Percentiles rank a stretch among this genome's conserved stretches.
Conservation (phyloP, 2,113 vertebrate genomes). For the Corythoichthys haematopterus region DNA sequence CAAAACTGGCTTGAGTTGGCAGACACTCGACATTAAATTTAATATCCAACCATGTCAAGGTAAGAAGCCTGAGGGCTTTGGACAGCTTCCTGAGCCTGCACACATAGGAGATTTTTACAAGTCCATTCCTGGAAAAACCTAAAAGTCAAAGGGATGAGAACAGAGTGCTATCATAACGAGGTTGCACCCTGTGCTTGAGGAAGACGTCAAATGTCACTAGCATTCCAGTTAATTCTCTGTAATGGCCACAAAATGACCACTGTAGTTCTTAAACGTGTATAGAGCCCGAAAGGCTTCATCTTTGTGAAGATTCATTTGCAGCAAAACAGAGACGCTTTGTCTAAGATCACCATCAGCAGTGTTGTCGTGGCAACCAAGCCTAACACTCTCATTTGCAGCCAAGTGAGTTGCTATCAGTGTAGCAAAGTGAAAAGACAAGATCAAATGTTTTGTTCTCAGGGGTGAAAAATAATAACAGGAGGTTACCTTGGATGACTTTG, state of each 20-base stretch:
- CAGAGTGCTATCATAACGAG: background rate
- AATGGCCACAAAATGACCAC: background rate
- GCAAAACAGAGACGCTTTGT: constrained; percentile 20
- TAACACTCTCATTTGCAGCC: constrained; percentile 8
- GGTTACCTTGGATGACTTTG: constrained; percentile 3
- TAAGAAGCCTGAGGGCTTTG: background rate
- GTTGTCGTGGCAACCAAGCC: constrained; percentile 43
- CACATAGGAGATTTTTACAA: background rate
- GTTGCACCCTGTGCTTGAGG: background rate
- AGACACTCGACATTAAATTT: background rate
- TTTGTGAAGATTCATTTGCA: constrained; percentile 26
- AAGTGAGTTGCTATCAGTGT: constrained; percentile 8
- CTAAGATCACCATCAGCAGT: constrained; percentile 6
- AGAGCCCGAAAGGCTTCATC: background rate
- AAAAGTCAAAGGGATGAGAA: background rate
- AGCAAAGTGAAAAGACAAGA: constrained; percentile 5
- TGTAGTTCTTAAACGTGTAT: background rate
- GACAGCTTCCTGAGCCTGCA: background rate
- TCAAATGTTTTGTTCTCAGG: background rate
- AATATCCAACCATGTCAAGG: background rate
- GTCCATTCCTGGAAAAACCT: background rate
- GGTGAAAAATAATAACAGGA: constrained; percentile 2
- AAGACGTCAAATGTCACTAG: background rate
- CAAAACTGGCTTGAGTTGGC: background rate
- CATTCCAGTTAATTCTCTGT: background rate